Evolutionary conservation across 2,797 vertebrate genomes (phyloP), one percentile per base, ranked within the genome.

Genomic region (Anguilla anguilla): DNA sequence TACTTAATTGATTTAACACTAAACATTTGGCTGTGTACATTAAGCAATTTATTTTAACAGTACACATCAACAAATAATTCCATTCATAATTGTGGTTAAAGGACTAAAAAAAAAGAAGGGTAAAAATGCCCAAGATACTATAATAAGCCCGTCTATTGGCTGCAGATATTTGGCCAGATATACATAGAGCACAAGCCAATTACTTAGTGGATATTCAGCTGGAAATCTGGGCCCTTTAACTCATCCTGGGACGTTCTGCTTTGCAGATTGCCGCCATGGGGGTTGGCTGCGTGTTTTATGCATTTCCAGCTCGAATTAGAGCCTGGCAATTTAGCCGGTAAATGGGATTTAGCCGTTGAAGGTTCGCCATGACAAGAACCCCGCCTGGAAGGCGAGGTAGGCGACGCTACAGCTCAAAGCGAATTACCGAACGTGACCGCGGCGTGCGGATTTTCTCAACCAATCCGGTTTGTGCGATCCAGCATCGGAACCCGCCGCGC

Each of bases 271-370:
- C 87, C 49, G 7, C 81, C 13, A 43, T 84, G 88, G 57, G 85
- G 85, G 39, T 87, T 91, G 15, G 22, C 17, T 46, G n/a, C 88
- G 49, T 88, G 87, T 88, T 89, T 90, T 87, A 89, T 86, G 89
- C 61, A 87, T 85, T 89, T 84, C 83, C 86, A 86, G 88, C 31
- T n/a, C 88, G 92, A 92, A 88, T 86, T 84, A 87, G 59, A 72
- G 86, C 86, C 67, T 64, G 85, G 43, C 83, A 55, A 79, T 35
- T 79, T 79, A 19, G 31, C 79, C 22, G 46, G 51, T 49, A 49
- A 25, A 82, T 51, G 43, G 46, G 79, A 82, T 82, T 82, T 49
- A 17, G 46, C 79, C 25, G 11, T 35, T 43, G 39, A 81, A 81
- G 17, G 35, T 22, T 39, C 13, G 72, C 31, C 35, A 19, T 39